A percentile compares a stretch with the other conserved stretches of the same genome.
Conservation (phyloP, 2,113 vertebrate species). For the Leucosticte australis region DNA sequence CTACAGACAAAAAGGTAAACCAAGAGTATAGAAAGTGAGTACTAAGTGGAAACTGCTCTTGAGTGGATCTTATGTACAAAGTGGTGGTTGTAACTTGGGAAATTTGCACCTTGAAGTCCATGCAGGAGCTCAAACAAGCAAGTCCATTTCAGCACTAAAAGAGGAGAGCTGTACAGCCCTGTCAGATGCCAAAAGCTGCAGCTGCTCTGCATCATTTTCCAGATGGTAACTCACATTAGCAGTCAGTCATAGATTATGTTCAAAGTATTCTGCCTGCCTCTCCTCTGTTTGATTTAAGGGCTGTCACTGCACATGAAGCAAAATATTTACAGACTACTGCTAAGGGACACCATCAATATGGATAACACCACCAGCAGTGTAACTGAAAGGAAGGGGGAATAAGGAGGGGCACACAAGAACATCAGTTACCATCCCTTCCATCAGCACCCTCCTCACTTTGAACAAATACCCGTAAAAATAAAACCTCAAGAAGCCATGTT, state of each 20-base stretch:
- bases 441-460: neutral
- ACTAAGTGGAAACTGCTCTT: neutral
- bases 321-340: slow-evolving; percentile 52
- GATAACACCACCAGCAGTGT: neutral
- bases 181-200: slow-evolving; percentile 28
- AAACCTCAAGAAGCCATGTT: neutral
- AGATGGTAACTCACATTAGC: slow-evolving; percentile 41
- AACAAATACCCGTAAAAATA: neutral
- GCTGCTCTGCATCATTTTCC: slow-evolving; percentile 45
- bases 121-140: neutral
- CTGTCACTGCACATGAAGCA: neutral
- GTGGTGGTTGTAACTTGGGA: neutral
- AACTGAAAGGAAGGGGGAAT: neutral
- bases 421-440: neutral
- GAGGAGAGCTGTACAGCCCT: neutral
- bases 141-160: neutral
- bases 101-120: neutral
- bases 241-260: slow-evolving; percentile 19
- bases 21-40: accelerated
- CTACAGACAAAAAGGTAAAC: neutral
- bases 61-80: accelerated
- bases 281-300: slow-evolving; percentile 23
- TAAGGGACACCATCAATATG: neutral
- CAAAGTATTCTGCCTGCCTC: neutral
- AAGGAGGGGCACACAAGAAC: neutral